phyloP scores from a whole-genome alignment of 2,113 vertebrate genomes.

The Leiothrix lutea region DNA sequence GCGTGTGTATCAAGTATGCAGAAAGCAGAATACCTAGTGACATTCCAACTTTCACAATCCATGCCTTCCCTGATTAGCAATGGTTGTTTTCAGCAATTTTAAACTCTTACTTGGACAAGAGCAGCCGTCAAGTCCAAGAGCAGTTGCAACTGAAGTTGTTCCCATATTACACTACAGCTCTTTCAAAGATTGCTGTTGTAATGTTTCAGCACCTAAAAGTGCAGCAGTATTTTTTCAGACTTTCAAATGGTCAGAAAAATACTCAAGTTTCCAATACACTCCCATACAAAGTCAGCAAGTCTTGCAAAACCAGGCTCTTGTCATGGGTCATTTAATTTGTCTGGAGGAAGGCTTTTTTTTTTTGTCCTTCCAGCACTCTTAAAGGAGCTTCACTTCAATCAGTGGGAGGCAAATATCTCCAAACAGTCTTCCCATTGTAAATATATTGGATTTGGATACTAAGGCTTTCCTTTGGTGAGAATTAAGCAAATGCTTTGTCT shows the following conservation, averaged over 20 bases:
- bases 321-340: conserved; percentile 16
- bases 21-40: neutral
- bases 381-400: conserved; percentile 48
- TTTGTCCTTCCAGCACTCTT: neutral
- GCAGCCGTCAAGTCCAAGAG: neutral
- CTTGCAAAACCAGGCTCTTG: neutral
- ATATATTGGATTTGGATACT: conserved; percentile 51
- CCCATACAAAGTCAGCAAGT: neutral
- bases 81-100: neutral
- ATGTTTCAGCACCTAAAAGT: neutral
- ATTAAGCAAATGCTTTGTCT: conserved; percentile 67
- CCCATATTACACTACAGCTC: neutral
- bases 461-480: conserved; percentile 33
- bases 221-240: neutral
- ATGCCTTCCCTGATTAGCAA: neutral
- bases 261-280: neutral
- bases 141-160: neutral
- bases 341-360: neutral
- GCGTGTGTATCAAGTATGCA: neutral
- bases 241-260: neutral
- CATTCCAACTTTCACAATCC: neutral
- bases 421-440: conserved; percentile 66
- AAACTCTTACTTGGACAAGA: neutral
- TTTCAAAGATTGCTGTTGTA: neutral
- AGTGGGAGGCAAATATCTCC: conserved; percentile 37